These are phyloP conservation scores for Acanthosepion pharaonis DNA, from an alignment of 2,888 invertebrate genomes.

Conservation along the genomic window DNA sequence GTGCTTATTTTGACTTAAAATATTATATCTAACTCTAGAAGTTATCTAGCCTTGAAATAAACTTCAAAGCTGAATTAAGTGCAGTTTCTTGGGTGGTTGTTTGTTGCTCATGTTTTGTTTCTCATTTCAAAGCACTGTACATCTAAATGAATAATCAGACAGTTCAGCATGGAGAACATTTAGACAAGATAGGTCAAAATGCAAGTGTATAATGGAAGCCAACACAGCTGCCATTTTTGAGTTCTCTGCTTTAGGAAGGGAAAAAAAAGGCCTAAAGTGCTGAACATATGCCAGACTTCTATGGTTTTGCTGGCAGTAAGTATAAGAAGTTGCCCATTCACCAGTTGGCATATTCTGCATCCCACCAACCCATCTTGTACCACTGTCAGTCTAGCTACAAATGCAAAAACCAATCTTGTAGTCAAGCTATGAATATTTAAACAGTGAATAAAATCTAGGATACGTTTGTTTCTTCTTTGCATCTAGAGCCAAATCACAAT, in stretches of 20 bases:
- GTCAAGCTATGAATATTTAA: constrained; percentile 33
- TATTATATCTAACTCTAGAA: neutral
- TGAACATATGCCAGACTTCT: constrained; percentile 33
- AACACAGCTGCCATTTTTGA: neutral
- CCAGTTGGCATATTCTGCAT: constrained; percentile 20
- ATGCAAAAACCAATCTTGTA: neutral
- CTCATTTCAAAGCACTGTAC: neutral
- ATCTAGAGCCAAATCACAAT: constrained; percentile 6
- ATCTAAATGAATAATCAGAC: constrained; percentile 18
- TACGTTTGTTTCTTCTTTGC: neutral
- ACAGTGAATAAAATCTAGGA: neutral
- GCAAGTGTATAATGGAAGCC: neutral
- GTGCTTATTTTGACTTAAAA: neutral
- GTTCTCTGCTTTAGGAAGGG: neutral
- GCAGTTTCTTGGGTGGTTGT: neutral
- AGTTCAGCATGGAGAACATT: neutral
- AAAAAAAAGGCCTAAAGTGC: neutral
- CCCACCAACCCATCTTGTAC: neutral
- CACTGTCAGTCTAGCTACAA: constrained; percentile 21
- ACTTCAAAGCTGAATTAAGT: neutral
- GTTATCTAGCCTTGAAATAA: neutral
- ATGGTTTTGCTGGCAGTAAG: constrained; percentile 4
- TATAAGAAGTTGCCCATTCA: neutral
- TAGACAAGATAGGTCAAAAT: neutral
- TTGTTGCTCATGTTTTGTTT: neutral